These are phyloP conservation scores for Chlamydotis undulata DNA, from an alignment of 2,113 vertebrate species.

Conservation along the genomic window DNA sequence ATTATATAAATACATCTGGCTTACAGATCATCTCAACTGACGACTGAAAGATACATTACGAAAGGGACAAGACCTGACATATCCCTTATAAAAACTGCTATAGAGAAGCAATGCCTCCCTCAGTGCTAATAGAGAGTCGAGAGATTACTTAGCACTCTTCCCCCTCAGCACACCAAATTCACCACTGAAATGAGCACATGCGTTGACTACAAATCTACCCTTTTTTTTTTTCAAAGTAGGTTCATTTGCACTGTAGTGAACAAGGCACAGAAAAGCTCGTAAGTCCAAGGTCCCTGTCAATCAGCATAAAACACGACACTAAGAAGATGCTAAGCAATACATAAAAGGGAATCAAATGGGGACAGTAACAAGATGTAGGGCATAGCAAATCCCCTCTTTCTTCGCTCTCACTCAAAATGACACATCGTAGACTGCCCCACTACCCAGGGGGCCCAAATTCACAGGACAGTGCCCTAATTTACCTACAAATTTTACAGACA, in stretches of 20 bases:
- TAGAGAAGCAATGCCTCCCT: not conserved
- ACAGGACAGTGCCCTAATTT: not conserved
- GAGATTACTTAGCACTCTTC: not conserved
- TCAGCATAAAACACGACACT: not conserved
- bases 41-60: not conserved
- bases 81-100: not conserved
- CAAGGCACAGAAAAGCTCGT: not conserved
- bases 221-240: not conserved
- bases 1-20: not conserved
- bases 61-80: not conserved
- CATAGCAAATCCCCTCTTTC: not conserved
- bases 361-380: not conserved
- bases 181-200: not conserved
- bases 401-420: not conserved
- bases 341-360: accelerated
- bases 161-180: not conserved
- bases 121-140: not conserved
- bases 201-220: accelerated
- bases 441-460: not conserved
- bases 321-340: not conserved
- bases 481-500: accelerated
- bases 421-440: accelerated
- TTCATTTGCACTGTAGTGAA: not conserved
- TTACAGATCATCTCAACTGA: not conserved
- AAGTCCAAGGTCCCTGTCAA: not conserved